These are phyloP conservation scores for Drosophila bocqueti DNA, from an alignment of 1,140 invertebrate genomes.

Conservation along the genomic window DNA sequence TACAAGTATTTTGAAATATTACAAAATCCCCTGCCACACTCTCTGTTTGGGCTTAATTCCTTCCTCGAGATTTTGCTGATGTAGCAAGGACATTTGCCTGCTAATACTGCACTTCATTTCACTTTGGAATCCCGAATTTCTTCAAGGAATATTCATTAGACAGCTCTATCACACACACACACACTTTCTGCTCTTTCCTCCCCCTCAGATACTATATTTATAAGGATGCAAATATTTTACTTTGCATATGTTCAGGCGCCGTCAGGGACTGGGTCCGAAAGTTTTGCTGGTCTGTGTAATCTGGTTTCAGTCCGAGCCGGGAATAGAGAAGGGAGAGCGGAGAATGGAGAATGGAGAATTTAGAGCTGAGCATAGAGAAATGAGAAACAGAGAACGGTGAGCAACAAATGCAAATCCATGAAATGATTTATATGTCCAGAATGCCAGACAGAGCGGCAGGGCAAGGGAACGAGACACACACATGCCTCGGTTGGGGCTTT, in stretches of 20 bases:
- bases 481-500: constrained; percentile 22
- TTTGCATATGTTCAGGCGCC: constrained; percentile 77
- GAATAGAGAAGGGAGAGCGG: background rate
- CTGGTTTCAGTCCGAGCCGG: constrained; percentile 39
- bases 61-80: constrained; percentile 13
- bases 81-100: constrained; percentile 41
- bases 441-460: constrained; percentile 49
- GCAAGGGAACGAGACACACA: constrained; percentile 11
- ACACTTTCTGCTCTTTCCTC: background rate
- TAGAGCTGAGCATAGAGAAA: background rate
- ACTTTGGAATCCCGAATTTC: constrained; percentile 47
- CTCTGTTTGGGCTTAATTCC: background rate
- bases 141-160: constrained; percentile 79
- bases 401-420: constrained; percentile 77
- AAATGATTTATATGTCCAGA: constrained; percentile 79
- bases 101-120: constrained; percentile 48
- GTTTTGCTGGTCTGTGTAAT: constrained; percentile 56
- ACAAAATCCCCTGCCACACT: background rate
- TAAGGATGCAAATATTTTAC: constrained; percentile 85
- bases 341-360: background rate
- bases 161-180: constrained; percentile 36
- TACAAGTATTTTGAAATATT: constrained; percentile 5
- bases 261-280: constrained; percentile 2
- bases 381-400: background rate
- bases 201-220: constrained; percentile 72